Evolutionary conservation across 1,140 invertebrate species (phyloP), one percentile per base, ranked within the genome.

Genomic region (Stegodyphus mimosarum): DNA sequence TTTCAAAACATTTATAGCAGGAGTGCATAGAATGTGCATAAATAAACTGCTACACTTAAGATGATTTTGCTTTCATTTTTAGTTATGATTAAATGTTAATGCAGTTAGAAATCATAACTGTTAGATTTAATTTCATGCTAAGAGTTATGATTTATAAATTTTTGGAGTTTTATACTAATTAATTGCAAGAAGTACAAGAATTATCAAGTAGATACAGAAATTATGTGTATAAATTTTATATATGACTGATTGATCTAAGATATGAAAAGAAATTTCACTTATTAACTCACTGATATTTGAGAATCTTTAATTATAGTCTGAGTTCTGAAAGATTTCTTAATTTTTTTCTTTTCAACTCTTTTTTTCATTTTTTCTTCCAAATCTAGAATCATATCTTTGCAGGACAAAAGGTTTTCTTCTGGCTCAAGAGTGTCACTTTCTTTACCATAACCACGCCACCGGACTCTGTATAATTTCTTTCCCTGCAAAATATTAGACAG

Each of bases 341-440:
- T 60, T 80, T 60, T 86, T 52, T 50, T 72, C 89, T 88, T 84
- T 89, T 90, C 51, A 89, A 85, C 86, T 55, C 88, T 70, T 64
- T 88, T 87, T 83, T 89, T 87, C 50, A 87, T 88, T 70, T 89
- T 88, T 10, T 79, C 72, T 63, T 89, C 78, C 72, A 87, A 90
- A 15, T 89, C 89, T 73, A 90, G 88, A 74, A 90, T 88, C 83
- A 90, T 87, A 71, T 90, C 89, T 69, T 88, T 85, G 78, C 90
- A 90, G 7, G 88, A 87, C 6, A 88, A 85, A 0, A 96, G 89
- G 76, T 95, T 94, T 52, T 93, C 93, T 88, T 95, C 94, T 1
- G 94, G 93, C 89, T 96, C 95, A 95, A 95, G 96, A 0, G 95
- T 95, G 89, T 96, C 95, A 81, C 92, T 92, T 76, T 93, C 92